Evolutionary conservation across 2,113 vertebrate species (phyloP), one percentile per base, ranked within the genome.

Genomic region (Spea bombifrons): DNA sequence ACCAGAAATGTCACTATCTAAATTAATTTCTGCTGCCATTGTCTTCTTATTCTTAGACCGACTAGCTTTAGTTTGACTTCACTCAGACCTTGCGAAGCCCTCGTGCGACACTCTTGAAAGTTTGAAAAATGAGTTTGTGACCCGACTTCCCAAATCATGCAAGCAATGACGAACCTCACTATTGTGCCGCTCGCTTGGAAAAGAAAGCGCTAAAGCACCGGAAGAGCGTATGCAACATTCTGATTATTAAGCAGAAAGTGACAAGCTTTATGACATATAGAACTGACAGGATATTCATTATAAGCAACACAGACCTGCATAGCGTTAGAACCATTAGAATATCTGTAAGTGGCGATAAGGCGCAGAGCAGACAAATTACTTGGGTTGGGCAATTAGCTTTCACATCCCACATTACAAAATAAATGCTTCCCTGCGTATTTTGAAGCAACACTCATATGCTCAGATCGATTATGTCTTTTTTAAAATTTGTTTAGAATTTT

Each of bases 21-120:
- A 80, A 80, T 80, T 66, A 80, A 73, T 73, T 80, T 80, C 16
- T 5, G 49, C 66, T 73, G 15, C 48, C 48, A 73, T 80, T 80
- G 71, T 73, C 61, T 73, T 8, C 3, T 59, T 59, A 59, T 67
- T 50, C 44, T 17, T 55, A 15, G 30, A 57, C 61, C 12, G 43
- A n/a, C 44, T 66, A 67, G 49, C 71, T 73, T 80, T 73, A 30
- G 49, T 73, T 7, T 57, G 77, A 80, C 71, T 80, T 73, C 57
- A 46, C 66, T 57, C 68, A 71, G 68, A 78, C 76, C 70, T 71
- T 61, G 57, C 15, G 48, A 66, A 80, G 65, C 77, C 55, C 77
- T 73, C 50, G 17, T 47, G 77, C 66, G 70, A 73, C 77, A 67
- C 67, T 73, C 63, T 8, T 3, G 50, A 65, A 73, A 71, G 77